Conservation (phyloP, 2,888 invertebrate genomes). For the Sinotaia quadrata region DNA sequence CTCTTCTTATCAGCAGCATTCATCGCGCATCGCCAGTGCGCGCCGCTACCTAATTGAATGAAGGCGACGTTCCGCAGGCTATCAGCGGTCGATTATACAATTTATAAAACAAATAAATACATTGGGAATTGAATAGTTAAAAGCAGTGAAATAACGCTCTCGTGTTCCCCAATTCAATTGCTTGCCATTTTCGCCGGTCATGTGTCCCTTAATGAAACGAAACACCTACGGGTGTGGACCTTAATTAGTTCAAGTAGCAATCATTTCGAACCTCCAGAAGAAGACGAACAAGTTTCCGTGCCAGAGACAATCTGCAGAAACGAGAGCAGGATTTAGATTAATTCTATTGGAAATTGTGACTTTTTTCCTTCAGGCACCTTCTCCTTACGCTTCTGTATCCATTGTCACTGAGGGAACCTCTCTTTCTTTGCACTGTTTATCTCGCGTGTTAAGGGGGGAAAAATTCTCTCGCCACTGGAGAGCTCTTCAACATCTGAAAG, state of each 20-base stretch:
- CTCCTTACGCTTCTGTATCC: background rate
- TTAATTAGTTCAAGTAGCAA: constrained; percentile 30
- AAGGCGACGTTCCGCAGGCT: constrained; percentile 26
- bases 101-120: constrained; percentile 39
- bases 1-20: constrained; percentile 21
- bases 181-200: constrained; percentile 21
- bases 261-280: constrained; percentile 27
- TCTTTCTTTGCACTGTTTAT: constrained; percentile 7
- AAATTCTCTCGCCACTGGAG: constrained; percentile 11
- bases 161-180: constrained; percentile 21
- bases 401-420: background rate
- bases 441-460: constrained; percentile 11
- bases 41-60: constrained; percentile 20
- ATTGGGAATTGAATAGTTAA: constrained; percentile 30
- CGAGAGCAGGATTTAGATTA: background rate
- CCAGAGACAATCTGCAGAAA: constrained; percentile 11
- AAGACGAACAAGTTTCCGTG: constrained; percentile 7
- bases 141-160: constrained; percentile 23
- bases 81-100: constrained; percentile 36
- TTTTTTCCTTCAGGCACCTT: background rate
- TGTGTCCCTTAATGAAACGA: constrained; percentile 23
- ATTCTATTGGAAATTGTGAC: constrained; percentile 14
- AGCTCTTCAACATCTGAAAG: constrained; percentile 28
- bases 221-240: constrained; percentile 18
- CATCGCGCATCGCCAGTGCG: constrained; percentile 20